Evolutionary conservation across 2,113 vertebrate genomes (phyloP).

Genomic region (Anhinga rufa): DNA sequence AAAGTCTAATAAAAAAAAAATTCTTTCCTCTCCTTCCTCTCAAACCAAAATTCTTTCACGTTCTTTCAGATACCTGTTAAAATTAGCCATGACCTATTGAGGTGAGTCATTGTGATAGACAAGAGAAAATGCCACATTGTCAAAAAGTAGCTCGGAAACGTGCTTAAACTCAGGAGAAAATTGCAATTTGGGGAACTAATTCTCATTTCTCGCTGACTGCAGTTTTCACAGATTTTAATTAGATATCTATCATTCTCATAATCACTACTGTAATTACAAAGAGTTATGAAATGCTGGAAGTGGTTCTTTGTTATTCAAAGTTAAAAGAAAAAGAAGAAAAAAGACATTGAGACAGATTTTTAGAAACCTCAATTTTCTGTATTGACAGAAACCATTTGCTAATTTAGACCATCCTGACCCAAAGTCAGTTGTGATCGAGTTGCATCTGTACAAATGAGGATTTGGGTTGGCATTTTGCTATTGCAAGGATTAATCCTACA

Average conservation of each 20-base stretch:
- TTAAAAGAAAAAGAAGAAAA: background rate
- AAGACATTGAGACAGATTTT: background rate
- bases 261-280: conserved; percentile 33
- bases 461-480: background rate
- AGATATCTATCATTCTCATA: conserved; percentile 47
- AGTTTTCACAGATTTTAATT: conserved; percentile 55
- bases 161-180: background rate
- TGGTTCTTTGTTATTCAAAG: background rate
- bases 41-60: background rate
- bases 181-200: background rate
- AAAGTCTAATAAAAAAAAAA: background rate
- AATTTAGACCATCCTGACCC: background rate
- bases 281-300: conserved; percentile 8
- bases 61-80: background rate
- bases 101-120: background rate
- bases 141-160: conserved; percentile 3
- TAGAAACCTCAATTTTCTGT: background rate
- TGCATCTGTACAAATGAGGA: background rate
- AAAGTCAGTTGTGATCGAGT: background rate
- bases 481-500: background rate
- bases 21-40: background rate
- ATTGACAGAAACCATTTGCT: background rate
- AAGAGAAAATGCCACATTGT: background rate
- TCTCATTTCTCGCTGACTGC: conserved; percentile 21
- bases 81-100: background rate